Percentiles rank a stretch among this genome's conserved stretches.
These are phyloP conservation scores for Pteronura brasiliensis DNA, from an alignment of 2,113 vertebrate genomes.

Conservation along the genomic window DNA sequence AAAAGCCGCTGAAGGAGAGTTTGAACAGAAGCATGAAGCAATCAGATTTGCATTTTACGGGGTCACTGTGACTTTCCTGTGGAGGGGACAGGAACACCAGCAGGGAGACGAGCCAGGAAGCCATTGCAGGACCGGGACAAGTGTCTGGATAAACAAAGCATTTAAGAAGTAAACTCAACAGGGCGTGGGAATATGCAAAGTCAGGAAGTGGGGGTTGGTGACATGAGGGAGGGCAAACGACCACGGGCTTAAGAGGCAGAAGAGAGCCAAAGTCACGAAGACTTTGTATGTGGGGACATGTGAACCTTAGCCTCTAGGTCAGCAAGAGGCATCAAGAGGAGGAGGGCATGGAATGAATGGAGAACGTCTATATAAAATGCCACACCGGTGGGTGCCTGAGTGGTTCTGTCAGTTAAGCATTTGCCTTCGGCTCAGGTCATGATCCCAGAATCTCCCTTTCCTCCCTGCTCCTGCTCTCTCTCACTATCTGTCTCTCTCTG, in stretches of 20 bases:
- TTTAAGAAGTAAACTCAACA: not conserved
- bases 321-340: not conserved
- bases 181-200: not conserved
- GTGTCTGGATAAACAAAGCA: not conserved
- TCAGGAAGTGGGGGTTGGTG: not conserved
- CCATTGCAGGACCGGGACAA: not conserved
- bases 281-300: not conserved
- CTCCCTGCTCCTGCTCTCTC: no score
- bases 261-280: not conserved
- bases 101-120: not conserved
- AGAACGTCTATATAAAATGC: not conserved
- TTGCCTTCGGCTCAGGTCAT: no score
- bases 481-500: no score
- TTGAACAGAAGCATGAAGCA: not conserved
- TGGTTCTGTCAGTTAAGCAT: no score
- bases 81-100: no score
- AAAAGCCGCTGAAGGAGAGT: not conserved
- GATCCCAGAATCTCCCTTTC: no score
- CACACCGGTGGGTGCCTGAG: no score
- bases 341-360: not conserved
- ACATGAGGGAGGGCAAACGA: not conserved
- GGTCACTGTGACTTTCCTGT: not conserved
- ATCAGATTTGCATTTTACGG: not conserved
- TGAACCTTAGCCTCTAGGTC: not conserved
- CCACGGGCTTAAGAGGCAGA: fast-evolving